Conservation (phyloP, 2,113 vertebrate species). For the Cervus canadensis region DNA sequence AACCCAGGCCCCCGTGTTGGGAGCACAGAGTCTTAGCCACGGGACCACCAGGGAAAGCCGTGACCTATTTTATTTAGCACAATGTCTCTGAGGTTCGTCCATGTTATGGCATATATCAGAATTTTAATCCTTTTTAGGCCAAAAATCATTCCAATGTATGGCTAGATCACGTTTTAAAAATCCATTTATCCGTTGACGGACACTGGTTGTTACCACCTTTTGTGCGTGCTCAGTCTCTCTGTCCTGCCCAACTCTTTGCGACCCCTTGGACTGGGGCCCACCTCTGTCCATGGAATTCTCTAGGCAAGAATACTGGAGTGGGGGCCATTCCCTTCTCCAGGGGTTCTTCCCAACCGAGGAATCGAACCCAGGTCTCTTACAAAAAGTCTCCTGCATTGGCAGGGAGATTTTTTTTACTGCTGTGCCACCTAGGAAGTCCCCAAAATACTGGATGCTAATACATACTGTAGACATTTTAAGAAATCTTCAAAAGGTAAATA, state of each 20-base stretch:
- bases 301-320: not conserved
- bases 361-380: not conserved
- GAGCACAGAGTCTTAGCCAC: not conserved
- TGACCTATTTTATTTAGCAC: not conserved
- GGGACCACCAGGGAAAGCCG: not conserved
- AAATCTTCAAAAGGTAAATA: not conserved
- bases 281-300: not conserved
- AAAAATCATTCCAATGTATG: not conserved
- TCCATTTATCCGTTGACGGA: not conserved
- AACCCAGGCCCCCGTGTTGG: not conserved
- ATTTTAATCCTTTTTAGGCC: not conserved
- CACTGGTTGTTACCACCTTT: not conserved
- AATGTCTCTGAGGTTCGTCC: not conserved
- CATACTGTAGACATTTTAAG: not conserved
- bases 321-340: not conserved
- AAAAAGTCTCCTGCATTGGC: not conserved
- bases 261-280: not conserved
- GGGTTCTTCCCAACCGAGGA: not conserved
- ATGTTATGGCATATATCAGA: not conserved
- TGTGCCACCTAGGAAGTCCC: not conserved
- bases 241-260: not conserved
- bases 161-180: not conserved
- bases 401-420: not conserved
- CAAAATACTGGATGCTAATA: not conserved
- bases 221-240: not conserved